Evolutionary conservation across 1,140 invertebrate genomes (phyloP).

Genomic region (Habropoda laboriosa): DNA sequence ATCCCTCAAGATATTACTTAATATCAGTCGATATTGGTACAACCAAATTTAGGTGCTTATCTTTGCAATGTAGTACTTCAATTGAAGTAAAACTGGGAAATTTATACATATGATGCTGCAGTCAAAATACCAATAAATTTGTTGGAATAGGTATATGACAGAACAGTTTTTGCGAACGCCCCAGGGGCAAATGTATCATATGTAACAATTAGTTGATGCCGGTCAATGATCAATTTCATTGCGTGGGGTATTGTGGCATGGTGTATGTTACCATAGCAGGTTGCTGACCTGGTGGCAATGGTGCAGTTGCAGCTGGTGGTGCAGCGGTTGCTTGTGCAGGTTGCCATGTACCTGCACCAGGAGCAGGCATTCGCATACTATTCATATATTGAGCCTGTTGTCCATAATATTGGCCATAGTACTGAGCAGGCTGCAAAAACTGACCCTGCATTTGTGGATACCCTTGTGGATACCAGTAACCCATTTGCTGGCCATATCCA

Average conservation of each 20-base stretch:
- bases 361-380: constrained; percentile 83
- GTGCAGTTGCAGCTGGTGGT: constrained; percentile 81
- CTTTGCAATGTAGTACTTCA: constrained; percentile 22
- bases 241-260: constrained; percentile 90
- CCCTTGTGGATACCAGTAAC: constrained; percentile 90
- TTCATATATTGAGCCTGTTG: constrained; percentile 82
- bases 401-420: constrained; percentile 84
- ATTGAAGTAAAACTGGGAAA: constrained; percentile 27
- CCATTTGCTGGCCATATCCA: constrained; percentile 88
- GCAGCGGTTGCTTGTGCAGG: constrained; percentile 80
- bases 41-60: constrained; percentile 34
- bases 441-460: constrained; percentile 84
- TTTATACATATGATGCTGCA: constrained; percentile 43
- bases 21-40: constrained; percentile 37
- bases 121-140: constrained; percentile 50
- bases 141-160: constrained; percentile 67
- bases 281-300: constrained; percentile 81
- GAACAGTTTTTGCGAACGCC: constrained; percentile 60
- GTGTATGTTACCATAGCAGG: constrained; percentile 88
- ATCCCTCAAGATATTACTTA: constrained; percentile 3
- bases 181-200: constrained; percentile 61
- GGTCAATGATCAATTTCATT: constrained; percentile 82
- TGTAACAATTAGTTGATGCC: constrained; percentile 58
- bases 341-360: constrained; percentile 82
- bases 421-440: constrained; percentile 77